These are phyloP conservation scores for Trematomus bernacchii DNA, from an alignment of 2,797 vertebrate species.

Conservation along the genomic window DNA sequence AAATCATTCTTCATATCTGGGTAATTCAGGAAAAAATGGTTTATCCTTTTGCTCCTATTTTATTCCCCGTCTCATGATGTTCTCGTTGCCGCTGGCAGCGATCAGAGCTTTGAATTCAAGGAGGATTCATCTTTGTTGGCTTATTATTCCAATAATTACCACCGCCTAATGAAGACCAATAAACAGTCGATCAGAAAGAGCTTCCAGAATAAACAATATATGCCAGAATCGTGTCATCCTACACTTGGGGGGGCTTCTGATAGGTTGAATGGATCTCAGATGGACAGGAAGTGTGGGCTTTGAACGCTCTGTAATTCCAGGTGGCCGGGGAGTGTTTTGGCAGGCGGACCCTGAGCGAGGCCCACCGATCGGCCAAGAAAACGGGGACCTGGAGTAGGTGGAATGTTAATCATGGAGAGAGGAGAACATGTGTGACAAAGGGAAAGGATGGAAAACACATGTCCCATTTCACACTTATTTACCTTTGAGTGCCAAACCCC, in stretches of 20 bases:
- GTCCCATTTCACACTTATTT: constrained; percentile 86
- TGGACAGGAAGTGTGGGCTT: constrained; percentile 82
- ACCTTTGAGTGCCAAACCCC: constrained; percentile 82
- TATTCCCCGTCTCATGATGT: constrained; percentile 61
- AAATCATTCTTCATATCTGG: constrained; percentile 36
- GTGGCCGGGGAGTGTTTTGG: constrained; percentile 82
- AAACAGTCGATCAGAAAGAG: constrained; percentile 73
- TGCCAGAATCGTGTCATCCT: constrained; percentile 70
- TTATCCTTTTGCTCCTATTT: constrained; percentile 40
- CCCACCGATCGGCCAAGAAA: constrained; percentile 54
- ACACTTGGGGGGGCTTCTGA: constrained; percentile 72
- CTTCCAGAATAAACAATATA: constrained; percentile 73
- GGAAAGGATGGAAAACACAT: constrained; percentile 87
- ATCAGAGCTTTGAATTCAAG: constrained; percentile 31
- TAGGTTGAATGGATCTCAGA: constrained; percentile 85
- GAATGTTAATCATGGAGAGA: constrained; percentile 79
- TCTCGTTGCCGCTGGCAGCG: constrained; percentile 55
- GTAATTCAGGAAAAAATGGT: constrained; percentile 40
- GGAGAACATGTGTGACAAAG: constrained; percentile 81
- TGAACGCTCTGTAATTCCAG: constrained; percentile 78
- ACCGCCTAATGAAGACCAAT: constrained; percentile 71
- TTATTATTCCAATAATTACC: constrained; percentile 75
- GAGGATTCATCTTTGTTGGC: constrained; percentile 61
- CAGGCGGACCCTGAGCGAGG: constrained; percentile 72
- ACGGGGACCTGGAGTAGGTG: constrained; percentile 77